Evolutionary conservation across 2,113 vertebrate species (phyloP).

Genomic region (Syngnathus scovelli): DNA sequence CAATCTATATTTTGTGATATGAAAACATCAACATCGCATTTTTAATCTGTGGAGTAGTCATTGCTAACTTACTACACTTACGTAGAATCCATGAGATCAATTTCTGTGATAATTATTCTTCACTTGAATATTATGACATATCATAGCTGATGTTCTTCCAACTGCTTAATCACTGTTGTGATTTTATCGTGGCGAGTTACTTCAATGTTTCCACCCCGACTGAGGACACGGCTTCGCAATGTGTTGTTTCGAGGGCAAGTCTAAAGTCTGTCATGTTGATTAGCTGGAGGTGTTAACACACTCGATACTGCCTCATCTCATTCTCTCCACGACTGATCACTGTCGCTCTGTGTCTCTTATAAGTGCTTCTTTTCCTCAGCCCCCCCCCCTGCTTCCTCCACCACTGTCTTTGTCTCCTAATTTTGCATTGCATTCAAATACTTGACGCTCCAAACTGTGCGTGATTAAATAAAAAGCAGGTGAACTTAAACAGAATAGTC

Average conservation of each 20-base stretch:
- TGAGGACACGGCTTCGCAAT: slow-evolving; percentile 5
- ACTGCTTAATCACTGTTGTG: no score
- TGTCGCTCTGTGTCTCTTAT: slow-evolving; percentile 53
- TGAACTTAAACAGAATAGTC: slow-evolving; percentile 8
- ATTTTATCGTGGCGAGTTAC: no score
- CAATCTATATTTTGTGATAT: not conserved
- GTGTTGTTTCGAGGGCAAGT: slow-evolving; percentile 66
- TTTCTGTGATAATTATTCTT: no score
- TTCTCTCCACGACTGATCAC: slow-evolving; percentile 69
- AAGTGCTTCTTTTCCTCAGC: slow-evolving; percentile 26
- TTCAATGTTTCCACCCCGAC: not conserved
- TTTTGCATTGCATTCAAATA: slow-evolving; percentile 13
- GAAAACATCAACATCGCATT: not conserved
- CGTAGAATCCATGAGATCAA: not conserved
- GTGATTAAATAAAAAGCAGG: not conserved
- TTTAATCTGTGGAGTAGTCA: no score
- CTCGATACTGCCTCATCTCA: slow-evolving; percentile 64
- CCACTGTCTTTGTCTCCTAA: slow-evolving; percentile 15
- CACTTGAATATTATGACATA: not conserved
- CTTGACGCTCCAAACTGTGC: not conserved
- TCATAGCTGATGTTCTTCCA: no score
- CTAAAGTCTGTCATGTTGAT: slow-evolving; percentile 75
- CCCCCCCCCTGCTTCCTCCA: not conserved
- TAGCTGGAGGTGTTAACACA: slow-evolving; percentile 74
- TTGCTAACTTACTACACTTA: no score